These are phyloP conservation scores for Rhinogobio ventralis DNA, from an alignment of 2,797 vertebrate species.

Conservation along the genomic window DNA sequence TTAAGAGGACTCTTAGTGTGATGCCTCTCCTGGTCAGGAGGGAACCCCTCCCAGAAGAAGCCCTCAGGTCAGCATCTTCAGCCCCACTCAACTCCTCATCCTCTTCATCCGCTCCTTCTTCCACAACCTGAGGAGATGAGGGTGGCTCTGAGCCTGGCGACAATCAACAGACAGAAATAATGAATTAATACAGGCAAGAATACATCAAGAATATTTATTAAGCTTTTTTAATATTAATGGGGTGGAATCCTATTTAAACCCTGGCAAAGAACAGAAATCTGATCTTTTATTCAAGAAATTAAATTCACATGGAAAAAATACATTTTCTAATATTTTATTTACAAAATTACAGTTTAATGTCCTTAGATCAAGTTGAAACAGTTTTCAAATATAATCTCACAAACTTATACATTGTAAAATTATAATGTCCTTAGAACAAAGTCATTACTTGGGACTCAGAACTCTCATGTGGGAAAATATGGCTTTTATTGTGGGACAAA, in stretches of 20 bases:
- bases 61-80: constrained; percentile 77
- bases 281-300: neutral
- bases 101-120: constrained; percentile 88
- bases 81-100: constrained; percentile 88
- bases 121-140: constrained; percentile 80
- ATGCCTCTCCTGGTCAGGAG: constrained; percentile 90
- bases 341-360: neutral
- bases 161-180: constrained; percentile 43
- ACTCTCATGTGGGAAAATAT: constrained; percentile 4
- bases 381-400: constrained; percentile 2
- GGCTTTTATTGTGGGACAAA: neutral
- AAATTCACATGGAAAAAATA: neutral
- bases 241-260: neutral
- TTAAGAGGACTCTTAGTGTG: constrained; percentile 91
- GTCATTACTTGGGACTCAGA: neutral
- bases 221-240: constrained; percentile 1
- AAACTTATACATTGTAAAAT: constrained; percentile 5
- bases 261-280: neutral
- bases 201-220: neutral
- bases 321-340: neutral
- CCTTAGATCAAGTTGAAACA: constrained; percentile 11
- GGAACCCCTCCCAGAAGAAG: constrained; percentile 78
- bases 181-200: neutral
- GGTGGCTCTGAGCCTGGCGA: constrained; percentile 80
- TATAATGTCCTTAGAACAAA: neutral